Percentiles rank a stretch among this genome's conserved stretches.
Evolutionary conservation across 2,888 invertebrate genomes (phyloP).

Genomic region (Trileptium ribeirensis): DNA sequence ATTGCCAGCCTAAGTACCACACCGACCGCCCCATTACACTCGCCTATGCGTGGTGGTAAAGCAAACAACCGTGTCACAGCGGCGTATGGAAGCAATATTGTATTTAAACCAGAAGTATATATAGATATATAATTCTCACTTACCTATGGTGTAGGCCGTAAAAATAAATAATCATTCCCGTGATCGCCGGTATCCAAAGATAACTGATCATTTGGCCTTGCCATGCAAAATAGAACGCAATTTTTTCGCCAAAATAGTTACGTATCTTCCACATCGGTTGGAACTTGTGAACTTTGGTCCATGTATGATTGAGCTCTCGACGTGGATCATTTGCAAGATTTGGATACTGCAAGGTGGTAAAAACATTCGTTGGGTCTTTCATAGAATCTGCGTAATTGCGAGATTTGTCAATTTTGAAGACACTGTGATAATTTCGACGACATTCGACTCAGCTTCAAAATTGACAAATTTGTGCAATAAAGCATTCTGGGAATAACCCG

Average conservation of each 20-base stretch:
- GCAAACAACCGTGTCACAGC: too few relatives aligned
- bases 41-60: too few relatives aligned
- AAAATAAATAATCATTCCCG: constrained; percentile 53
- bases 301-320: constrained; percentile 44
- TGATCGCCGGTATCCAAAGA: constrained; percentile 53
- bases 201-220: constrained; percentile 52
- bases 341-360: constrained; percentile 3
- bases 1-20: too few relatives aligned
- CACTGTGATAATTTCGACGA: too few relatives aligned
- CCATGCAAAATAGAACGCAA: constrained; percentile 56
- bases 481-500: too few relatives aligned
- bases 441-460: too few relatives aligned
- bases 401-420: not conserved
- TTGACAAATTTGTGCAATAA: too few relatives aligned
- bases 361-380: not conserved
- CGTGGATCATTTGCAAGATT: constrained; percentile 24
- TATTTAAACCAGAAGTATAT: too few relatives aligned
- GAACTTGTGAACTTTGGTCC: constrained; percentile 49
- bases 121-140: too few relatives aligned
- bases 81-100: too few relatives aligned
- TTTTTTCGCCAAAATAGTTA: constrained; percentile 56
- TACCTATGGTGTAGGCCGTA: constrained; percentile 47
- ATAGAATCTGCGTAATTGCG: not conserved
- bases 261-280: constrained; percentile 54
- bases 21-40: too few relatives aligned